phyloP scores from a whole-genome alignment of 2,888 invertebrate species.

The Athalia rosae region DNA sequence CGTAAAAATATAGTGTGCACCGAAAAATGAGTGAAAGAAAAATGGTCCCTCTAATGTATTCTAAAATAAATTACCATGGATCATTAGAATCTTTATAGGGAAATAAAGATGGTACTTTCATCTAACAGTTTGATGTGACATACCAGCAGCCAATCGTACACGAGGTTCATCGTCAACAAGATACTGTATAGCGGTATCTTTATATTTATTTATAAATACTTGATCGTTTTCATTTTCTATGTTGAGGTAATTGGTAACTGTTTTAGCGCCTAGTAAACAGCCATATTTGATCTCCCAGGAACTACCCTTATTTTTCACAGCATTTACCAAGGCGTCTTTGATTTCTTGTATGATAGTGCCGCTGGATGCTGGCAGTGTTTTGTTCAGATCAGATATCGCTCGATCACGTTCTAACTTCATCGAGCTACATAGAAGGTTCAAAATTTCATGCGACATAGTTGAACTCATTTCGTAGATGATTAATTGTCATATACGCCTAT shows the following conservation, averaged over 20 bases:
- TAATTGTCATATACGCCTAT: background rate
- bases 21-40: background rate
- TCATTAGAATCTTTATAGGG: background rate
- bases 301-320: slow-evolving; percentile 53
- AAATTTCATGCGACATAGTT: slow-evolving; percentile 49
- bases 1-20: background rate
- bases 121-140: background rate
- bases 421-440: slow-evolving; percentile 54
- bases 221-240: slow-evolving; percentile 58
- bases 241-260: slow-evolving; percentile 60
- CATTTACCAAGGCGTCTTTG: slow-evolving; percentile 50
- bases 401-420: slow-evolving; percentile 58
- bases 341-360: slow-evolving; percentile 51
- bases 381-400: slow-evolving; percentile 56
- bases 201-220: slow-evolving; percentile 56
- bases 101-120: too few species aligned
- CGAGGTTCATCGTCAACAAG: slow-evolving; percentile 72
- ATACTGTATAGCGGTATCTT: slow-evolving; percentile 61
- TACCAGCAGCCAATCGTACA: slow-evolving; percentile 71
- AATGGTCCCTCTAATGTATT: background rate
- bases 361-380: slow-evolving; percentile 47
- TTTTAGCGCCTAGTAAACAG: slow-evolving; percentile 69
- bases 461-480: background rate
- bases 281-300: slow-evolving; percentile 73
- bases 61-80: background rate